Evolutionary conservation across 1,140 invertebrate species (phyloP).

Genomic region (Zophobas morio): DNA sequence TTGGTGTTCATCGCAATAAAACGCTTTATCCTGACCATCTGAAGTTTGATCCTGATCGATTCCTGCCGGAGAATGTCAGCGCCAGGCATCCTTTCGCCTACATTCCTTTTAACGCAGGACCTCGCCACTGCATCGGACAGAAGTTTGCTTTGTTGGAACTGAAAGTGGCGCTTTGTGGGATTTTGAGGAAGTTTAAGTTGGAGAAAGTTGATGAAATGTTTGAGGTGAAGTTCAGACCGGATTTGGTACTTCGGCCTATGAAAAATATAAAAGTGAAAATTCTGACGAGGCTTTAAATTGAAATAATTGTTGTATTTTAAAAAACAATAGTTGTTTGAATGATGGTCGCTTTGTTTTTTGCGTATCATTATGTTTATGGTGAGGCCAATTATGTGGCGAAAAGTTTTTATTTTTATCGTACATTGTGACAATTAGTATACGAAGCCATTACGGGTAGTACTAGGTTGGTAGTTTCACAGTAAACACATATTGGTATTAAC

Average conservation of each 20-base stretch:
- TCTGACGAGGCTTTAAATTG: neutral
- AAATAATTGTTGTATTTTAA: neutral
- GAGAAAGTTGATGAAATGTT: slow-evolving; percentile 59
- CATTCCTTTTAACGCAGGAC: slow-evolving; percentile 78
- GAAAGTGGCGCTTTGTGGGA: slow-evolving; percentile 77
- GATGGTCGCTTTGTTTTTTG: neutral
- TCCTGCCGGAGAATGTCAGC: slow-evolving; percentile 71
- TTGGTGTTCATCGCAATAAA: slow-evolving; percentile 42
- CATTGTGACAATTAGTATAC: no score
- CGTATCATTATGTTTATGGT: no score
- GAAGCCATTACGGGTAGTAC: no score
- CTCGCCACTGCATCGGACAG: slow-evolving; percentile 76
- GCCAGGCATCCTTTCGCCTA: slow-evolving; percentile 70
- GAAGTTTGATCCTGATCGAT: slow-evolving; percentile 78
- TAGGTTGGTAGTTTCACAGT: no score
- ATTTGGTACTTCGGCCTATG: slow-evolving; percentile 66
- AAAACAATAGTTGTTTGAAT: neutral
- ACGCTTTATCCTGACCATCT: slow-evolving; percentile 75
- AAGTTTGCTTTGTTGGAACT: slow-evolving; percentile 83
- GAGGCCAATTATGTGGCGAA: no score
- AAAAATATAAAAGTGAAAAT: slow-evolving; percentile 64
- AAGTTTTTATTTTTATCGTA: no score
- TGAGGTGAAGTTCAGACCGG: slow-evolving; percentile 59
- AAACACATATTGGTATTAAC: no score
- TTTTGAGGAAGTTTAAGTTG: slow-evolving; percentile 77